phyloP scores from a whole-genome alignment of 2,888 invertebrate species.

The Amblyjoppa fuscipennis region DNA sequence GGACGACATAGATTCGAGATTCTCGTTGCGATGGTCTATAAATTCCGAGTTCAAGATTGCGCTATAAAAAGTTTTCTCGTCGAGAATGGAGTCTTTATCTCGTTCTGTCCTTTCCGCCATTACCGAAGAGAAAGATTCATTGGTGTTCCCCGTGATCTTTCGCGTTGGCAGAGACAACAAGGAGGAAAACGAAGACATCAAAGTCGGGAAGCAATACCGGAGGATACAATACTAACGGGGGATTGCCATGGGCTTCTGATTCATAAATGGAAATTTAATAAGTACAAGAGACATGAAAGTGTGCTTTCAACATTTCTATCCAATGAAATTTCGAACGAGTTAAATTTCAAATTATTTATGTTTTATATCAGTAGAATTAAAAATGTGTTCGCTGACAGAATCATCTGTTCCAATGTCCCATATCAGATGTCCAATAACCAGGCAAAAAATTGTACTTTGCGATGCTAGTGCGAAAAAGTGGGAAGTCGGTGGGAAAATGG shows the following conservation, averaged over 20 bases:
- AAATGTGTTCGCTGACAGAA: no score
- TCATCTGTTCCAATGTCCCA: no score
- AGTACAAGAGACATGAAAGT: background rate
- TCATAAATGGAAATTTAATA: background rate
- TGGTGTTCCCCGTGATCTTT: slow-evolving; percentile 7
- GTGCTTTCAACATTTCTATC: no score
- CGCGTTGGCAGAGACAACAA: slow-evolving; percentile 13
- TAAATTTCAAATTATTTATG: no score
- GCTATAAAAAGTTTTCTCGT: slow-evolving; percentile 59
- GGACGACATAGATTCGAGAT: slow-evolving; percentile 56
- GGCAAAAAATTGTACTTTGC: no score
- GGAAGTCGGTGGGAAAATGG: no score
- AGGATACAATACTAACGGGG: background rate
- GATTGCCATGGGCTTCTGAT: background rate
- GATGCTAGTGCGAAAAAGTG: no score
- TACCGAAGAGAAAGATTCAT: slow-evolving; percentile 14
- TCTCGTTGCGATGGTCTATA: slow-evolving; percentile 60
- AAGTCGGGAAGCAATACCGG: slow-evolving; percentile 5
- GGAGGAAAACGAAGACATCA: slow-evolving; percentile 21
- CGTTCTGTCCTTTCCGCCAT: background rate
- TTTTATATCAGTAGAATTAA: no score
- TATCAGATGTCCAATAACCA: no score
- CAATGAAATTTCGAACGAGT: no score
- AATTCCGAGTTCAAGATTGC: slow-evolving; percentile 67
- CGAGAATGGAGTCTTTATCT: slow-evolving; percentile 15